Evolutionary conservation across 2,113 vertebrate species (phyloP).

Genomic region (Fulica atra): DNA sequence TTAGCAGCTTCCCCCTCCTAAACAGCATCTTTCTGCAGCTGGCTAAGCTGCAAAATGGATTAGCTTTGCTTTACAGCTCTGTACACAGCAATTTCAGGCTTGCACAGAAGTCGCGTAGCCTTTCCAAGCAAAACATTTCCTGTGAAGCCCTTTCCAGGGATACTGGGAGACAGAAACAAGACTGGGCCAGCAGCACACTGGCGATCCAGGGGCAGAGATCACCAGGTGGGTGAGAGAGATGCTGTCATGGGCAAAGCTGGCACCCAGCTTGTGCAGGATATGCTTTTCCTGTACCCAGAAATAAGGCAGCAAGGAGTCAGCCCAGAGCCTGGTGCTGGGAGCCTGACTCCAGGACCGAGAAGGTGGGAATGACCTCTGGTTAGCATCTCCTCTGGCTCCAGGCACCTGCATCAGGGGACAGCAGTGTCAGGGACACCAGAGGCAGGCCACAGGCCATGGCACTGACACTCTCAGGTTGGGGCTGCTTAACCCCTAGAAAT

Average conservation of each 20-base stretch:
- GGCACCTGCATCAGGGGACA: rapidly evolving
- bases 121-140: not conserved
- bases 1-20: not conserved
- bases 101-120: not conserved
- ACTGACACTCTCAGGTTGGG: not conserved
- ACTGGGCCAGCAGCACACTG: not conserved
- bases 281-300: not conserved
- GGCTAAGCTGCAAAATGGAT: conserved; percentile 2
- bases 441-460: not conserved
- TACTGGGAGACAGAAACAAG: not conserved
- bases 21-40: not conserved
- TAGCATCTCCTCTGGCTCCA: not conserved
- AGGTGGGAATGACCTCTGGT: not conserved
- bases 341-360: not conserved
- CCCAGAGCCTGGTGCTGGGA: not conserved
- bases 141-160: not conserved
- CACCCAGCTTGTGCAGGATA: not conserved
- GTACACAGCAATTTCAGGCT: conserved; percentile 3
- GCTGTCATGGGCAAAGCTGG: not conserved
- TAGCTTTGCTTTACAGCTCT: conserved; percentile 29
- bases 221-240: not conserved
- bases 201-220: not conserved
- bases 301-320: not conserved
- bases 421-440: not conserved
- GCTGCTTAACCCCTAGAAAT: not conserved